Evolutionary conservation across 2,797 vertebrate species (phyloP).

Genomic region (Crenuchus spilurus): DNA sequence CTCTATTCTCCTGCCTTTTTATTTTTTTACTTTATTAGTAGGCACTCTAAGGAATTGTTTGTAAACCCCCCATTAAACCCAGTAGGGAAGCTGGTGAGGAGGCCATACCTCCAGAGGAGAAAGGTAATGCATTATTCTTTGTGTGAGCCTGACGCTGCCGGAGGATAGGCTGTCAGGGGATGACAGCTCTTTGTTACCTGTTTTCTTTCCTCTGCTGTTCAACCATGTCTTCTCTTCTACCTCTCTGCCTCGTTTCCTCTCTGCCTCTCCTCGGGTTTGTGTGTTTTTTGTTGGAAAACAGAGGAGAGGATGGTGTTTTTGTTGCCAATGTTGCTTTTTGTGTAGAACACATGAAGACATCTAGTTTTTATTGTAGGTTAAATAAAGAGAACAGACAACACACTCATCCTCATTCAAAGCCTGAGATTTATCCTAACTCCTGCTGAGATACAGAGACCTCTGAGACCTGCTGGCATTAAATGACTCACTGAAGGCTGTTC

Average conservation of each 20-base stretch:
- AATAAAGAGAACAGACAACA: constrained; percentile 13
- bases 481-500: too few species aligned
- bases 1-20: constrained; percentile 2
- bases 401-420: not conserved
- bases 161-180: constrained; percentile 55
- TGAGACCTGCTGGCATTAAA: too few species aligned
- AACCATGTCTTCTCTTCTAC: not conserved
- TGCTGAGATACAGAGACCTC: not conserved
- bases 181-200: constrained; percentile 70
- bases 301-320: not conserved
- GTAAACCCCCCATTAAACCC: constrained; percentile 55
- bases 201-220: constrained; percentile 50
- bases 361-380: constrained; percentile 10
- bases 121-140: constrained; percentile 67
- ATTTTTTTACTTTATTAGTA: constrained; percentile 27
- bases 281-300: constrained; percentile 24
- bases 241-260: constrained; percentile 7
- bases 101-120: constrained; percentile 22
- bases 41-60: constrained; percentile 47
- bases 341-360: not conserved
- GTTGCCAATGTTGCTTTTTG: not conserved
- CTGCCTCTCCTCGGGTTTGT: constrained; percentile 31
- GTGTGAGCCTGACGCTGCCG: constrained; percentile 54
- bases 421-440: constrained; percentile 15
- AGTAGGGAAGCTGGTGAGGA: constrained; percentile 47